Conservation (phyloP, 2,797 vertebrate genomes). For the Cuculus canorus region DNA sequence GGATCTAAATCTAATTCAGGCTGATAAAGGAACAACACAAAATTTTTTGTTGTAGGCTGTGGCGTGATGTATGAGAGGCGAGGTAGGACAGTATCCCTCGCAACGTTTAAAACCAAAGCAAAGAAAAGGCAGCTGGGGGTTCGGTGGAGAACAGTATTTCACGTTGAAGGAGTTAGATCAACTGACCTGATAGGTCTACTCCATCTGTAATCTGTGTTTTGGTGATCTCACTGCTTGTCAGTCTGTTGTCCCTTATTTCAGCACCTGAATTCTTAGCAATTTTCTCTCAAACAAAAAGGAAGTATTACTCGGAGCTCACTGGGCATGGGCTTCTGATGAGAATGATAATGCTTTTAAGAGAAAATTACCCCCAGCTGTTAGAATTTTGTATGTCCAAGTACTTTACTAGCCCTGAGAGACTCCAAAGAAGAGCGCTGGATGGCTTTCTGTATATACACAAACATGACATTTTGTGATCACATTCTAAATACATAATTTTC, state of each 20-base stretch:
- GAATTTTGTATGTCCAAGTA: neutral
- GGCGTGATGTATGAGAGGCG: neutral
- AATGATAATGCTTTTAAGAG: neutral
- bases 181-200: neutral
- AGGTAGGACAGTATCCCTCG: neutral
- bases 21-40: neutral
- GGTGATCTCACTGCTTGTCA: neutral
- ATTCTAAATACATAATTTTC: conserved; percentile 28
- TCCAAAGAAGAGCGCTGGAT: neutral
- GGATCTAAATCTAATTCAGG: neutral
- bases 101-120: neutral
- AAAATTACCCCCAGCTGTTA: neutral
- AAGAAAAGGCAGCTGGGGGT: neutral
- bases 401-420: neutral
- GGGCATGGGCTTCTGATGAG: neutral
- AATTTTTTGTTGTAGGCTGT: neutral
- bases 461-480: neutral
- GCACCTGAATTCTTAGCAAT: neutral
- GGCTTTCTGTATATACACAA: neutral
- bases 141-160: neutral
- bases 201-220: neutral
- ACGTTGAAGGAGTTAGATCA: neutral
- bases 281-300: neutral
- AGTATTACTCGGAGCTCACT: neutral
- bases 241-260: neutral